Conservation (phyloP, 2,113 vertebrate species). For the Crotophaga sulcirostris region DNA sequence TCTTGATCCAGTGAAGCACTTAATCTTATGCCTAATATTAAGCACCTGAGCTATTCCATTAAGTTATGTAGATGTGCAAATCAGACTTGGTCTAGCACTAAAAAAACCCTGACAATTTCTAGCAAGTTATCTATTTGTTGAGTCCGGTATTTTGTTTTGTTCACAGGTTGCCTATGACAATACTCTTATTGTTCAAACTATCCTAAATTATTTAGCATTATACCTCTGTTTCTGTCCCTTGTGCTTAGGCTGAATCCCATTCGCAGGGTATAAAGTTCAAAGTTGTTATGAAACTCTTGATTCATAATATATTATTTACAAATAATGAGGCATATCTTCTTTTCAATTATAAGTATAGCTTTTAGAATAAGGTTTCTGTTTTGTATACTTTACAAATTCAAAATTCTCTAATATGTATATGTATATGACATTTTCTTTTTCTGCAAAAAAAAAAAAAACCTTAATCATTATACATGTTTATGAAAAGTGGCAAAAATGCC, state of each 20-base stretch:
- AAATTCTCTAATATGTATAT: not conserved
- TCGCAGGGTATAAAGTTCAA: not conserved
- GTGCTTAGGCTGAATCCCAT: not conserved
- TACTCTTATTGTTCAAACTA: not conserved
- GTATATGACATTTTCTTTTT: not conserved
- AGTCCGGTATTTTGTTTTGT: not conserved
- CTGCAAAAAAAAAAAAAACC: not conserved
- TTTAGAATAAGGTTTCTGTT: not conserved
- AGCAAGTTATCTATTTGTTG: not conserved
- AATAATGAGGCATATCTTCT: not conserved
- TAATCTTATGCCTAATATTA: not conserved
- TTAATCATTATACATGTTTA: not conserved
- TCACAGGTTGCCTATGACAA: not conserved
- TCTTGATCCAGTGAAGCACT: slow-evolving; percentile 23
- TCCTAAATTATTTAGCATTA: not conserved
- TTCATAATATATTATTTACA: not conserved
- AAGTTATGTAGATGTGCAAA: not conserved
- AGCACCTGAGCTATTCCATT: not conserved
- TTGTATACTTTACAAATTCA: not conserved
- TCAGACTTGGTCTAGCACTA: not conserved
- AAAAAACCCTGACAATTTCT: not conserved
- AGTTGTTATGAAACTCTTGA: not conserved
- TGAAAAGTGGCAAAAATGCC: not conserved
- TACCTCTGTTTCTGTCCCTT: not conserved
- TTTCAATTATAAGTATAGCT: not conserved